phyloP scores from a whole-genome alignment of 2,113 vertebrate species.

The Uria aalge region DNA sequence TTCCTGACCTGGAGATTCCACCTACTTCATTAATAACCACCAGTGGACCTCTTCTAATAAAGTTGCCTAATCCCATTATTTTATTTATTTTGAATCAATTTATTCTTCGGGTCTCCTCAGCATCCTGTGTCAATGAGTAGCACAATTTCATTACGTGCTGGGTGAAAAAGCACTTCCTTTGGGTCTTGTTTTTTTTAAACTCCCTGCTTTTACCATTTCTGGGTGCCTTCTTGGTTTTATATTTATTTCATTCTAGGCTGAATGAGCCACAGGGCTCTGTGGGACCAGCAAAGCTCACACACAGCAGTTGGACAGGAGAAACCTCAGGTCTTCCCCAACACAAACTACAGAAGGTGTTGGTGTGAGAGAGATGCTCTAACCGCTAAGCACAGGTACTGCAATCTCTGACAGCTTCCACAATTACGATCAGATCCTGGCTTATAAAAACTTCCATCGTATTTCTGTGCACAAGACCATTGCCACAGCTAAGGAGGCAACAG shows the following conservation, averaged over 20 bases:
- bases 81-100: constrained; percentile 1
- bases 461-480: not conserved
- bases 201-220: not conserved
- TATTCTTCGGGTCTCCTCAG: constrained; percentile 8
- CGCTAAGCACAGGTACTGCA: not conserved
- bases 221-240: not conserved
- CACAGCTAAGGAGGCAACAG: not conserved
- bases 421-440: not conserved
- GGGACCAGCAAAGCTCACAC: not conserved
- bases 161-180: constrained; percentile 29
- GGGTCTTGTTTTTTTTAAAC: not conserved
- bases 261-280: not conserved
- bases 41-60: not conserved
- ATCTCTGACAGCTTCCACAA: not conserved
- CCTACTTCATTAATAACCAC: not conserved
- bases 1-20: not conserved
- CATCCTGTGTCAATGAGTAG: not conserved
- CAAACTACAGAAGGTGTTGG: not conserved
- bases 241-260: not conserved
- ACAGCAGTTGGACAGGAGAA: not conserved
- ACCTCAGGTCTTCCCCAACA: not conserved
- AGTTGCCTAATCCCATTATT: constrained; percentile 31
- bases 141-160: constrained; percentile 14
- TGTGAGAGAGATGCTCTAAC: not conserved
- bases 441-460: not conserved